Percentiles rank a stretch among this genome's conserved stretches.
Evolutionary conservation across 2,113 vertebrate species (phyloP).

Genomic region (Anguilla japonica): DNA sequence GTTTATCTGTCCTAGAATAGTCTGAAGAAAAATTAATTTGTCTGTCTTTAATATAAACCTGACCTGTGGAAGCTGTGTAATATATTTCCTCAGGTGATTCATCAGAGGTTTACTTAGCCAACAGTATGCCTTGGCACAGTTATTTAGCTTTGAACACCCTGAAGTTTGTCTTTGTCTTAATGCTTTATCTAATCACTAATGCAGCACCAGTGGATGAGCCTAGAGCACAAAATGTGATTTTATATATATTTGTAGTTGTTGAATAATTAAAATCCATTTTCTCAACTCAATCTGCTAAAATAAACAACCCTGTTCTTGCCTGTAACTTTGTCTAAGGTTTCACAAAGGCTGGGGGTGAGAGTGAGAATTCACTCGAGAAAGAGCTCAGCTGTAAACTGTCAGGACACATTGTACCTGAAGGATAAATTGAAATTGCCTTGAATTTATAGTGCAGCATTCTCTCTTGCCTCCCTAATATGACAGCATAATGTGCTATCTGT

Average conservation of each 20-base stretch:
- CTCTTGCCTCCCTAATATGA: not conserved
- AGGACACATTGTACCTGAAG: constrained; percentile 18
- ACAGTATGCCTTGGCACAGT: not conserved
- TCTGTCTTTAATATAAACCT: not conserved
- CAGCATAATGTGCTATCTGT: constrained; percentile 9
- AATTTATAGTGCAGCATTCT: constrained; percentile 33
- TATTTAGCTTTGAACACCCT: not conserved
- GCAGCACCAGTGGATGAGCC: not conserved
- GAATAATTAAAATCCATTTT: constrained; percentile 13
- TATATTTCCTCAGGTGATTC: not conserved
- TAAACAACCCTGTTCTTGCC: not conserved
- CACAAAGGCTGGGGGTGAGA: not conserved
- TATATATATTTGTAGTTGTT: constrained; percentile 2
- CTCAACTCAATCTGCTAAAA: not conserved
- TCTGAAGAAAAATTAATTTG: not conserved
- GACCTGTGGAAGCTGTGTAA: not conserved
- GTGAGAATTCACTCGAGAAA: not conserved
- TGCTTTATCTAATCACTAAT: constrained; percentile 15
- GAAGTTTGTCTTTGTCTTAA: constrained; percentile 4
- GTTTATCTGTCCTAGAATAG: not conserved
- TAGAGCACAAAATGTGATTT: not conserved
- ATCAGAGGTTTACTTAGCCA: not conserved
- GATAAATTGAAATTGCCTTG: not conserved
- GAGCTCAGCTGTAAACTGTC: constrained; percentile 8
- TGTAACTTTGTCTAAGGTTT: not conserved